Conservation (phyloP, 1,140 invertebrate species). For the Pinna nobilis region DNA sequence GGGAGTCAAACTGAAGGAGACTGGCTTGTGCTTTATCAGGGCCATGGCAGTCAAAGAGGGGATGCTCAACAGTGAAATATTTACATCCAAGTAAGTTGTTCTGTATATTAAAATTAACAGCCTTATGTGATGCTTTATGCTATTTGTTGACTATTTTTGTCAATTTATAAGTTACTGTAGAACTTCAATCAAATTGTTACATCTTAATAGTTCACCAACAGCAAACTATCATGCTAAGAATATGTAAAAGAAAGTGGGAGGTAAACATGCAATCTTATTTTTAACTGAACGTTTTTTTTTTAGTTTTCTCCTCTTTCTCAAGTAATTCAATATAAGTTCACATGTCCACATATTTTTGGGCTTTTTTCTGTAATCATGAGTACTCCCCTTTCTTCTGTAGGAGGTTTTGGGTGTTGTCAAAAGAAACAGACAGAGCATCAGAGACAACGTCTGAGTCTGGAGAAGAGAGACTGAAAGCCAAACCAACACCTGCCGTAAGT, state of each 20-base stretch:
- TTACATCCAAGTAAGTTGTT: slow-evolving; percentile 70
- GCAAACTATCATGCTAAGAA: no score
- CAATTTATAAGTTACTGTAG: no score
- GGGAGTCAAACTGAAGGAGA: slow-evolving; percentile 64
- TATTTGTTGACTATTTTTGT: no score
- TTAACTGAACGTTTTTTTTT: background rate
- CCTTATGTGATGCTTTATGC: no score
- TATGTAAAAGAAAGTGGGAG: no score
- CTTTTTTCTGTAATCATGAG: no score
- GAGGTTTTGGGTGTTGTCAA: slow-evolving; percentile 64
- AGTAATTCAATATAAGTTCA: no score
- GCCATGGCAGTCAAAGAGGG: slow-evolving; percentile 68
- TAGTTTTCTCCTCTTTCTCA: no score
- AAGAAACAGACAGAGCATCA: slow-evolving; percentile 22
- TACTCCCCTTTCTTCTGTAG: slow-evolving; percentile 46
- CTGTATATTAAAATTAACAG: background rate
- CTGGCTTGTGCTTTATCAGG: slow-evolving; percentile 70
- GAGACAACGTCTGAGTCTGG: slow-evolving; percentile 33
- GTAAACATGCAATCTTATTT: background rate
- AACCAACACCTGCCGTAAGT: background rate
- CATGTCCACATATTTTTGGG: no score
- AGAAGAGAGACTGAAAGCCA: background rate
- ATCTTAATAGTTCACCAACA: no score
- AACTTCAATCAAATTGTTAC: no score
- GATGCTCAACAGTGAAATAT: slow-evolving; percentile 66